A percentile compares a stretch with the other conserved stretches of the same genome.
phyloP scores from a whole-genome alignment of 2,113 vertebrate species.

The Camarhynchus parvulus region DNA sequence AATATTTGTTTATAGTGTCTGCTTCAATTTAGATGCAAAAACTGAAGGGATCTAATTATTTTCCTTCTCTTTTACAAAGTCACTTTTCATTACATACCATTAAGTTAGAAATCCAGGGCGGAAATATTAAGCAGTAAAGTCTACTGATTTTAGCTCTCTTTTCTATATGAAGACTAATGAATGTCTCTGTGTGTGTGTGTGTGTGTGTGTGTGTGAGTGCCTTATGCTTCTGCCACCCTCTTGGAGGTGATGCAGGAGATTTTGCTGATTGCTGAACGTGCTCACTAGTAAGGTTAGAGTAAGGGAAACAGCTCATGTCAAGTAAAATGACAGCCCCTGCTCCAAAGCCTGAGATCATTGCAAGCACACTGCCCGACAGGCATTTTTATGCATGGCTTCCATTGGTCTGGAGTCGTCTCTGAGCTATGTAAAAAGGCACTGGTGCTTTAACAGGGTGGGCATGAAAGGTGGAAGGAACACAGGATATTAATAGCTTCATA shows the following conservation, averaged over 20 bases:
- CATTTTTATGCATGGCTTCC: neutral
- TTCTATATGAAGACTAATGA: neutral
- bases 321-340: neutral
- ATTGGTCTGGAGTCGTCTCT: neutral
- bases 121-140: neutral
- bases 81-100: neutral
- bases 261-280: neutral
- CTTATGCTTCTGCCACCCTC: neutral
- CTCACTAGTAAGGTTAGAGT: neutral
- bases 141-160: neutral
- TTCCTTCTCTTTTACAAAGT: constrained; percentile 22
- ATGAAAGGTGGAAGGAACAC: neutral
- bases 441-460: neutral
- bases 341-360: neutral
- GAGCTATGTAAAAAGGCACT: neutral
- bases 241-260: neutral
- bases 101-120: neutral
- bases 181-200: neutral
- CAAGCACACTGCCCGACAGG: neutral
- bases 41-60: neutral
- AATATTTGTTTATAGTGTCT: neutral
- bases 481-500: neutral
- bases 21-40: constrained; percentile 7
- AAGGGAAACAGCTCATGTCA: neutral
- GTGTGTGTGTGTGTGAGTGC: neutral